phyloP scores from a whole-genome alignment of 2,113 vertebrate species.

The Oophaga pumilio region DNA sequence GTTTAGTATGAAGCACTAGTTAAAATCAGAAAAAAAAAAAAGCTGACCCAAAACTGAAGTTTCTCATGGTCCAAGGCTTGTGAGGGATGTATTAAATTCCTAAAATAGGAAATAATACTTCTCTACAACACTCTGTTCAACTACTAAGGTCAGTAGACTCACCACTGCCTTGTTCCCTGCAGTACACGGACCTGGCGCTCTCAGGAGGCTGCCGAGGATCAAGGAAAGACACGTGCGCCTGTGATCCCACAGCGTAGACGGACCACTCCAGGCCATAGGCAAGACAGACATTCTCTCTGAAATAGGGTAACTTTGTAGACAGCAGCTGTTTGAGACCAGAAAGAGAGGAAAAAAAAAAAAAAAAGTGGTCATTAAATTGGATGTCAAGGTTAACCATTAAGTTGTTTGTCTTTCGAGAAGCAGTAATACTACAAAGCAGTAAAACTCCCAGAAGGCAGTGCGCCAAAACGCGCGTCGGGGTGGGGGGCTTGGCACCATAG shows the following conservation, averaged over 20 bases:
- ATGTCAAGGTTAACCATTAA: not conserved
- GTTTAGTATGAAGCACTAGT: no score
- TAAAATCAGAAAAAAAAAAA: no score
- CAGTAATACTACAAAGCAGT: no score
- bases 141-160: slow-evolving; percentile 58
- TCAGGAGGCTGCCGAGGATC: slow-evolving; percentile 91
- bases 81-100: no score
- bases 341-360: slow-evolving; percentile 11
- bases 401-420: no score
- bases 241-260: slow-evolving; percentile 95
- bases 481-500: no score
- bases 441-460: no score
- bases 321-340: slow-evolving; percentile 77
- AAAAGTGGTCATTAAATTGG: not conserved
- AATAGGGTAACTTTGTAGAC: slow-evolving; percentile 94
- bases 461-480: no score
- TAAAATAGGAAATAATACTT: no score
- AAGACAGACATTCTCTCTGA: slow-evolving; percentile 96
- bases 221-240: slow-evolving; percentile 95
- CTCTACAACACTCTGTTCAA: no score
- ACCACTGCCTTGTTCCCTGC: slow-evolving; percentile 94
- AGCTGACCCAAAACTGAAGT: no score
- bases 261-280: slow-evolving; percentile 97
- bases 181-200: slow-evolving; percentile 90
- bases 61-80: no score